These are phyloP conservation scores for Neodon shergylaensis DNA, from an alignment of 2,113 vertebrate species.

Conservation along the genomic window DNA sequence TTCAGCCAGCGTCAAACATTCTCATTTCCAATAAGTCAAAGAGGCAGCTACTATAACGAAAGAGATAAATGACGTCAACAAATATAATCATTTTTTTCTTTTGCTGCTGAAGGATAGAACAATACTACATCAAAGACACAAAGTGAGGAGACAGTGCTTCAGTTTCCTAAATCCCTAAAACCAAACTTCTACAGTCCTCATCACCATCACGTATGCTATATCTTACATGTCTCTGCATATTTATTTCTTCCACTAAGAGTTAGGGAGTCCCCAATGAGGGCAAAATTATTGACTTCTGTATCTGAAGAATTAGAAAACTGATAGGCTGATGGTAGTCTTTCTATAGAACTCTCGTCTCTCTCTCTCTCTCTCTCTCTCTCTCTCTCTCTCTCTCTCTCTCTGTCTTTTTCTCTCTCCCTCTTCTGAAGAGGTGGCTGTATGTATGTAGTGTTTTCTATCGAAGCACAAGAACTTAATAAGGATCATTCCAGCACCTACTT, in stretches of 20 bases:
- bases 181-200: background rate
- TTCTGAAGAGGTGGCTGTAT: too few species aligned
- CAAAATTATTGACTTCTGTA: background rate
- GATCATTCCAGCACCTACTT: background rate
- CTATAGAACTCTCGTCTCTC: background rate
- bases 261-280: background rate
- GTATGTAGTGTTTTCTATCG: background rate
- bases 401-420: too few species aligned
- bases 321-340: background rate
- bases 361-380: too few species aligned
- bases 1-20: background rate
- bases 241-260: background rate
- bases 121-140: background rate
- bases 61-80: background rate
- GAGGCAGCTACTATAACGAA: background rate
- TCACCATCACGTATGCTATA: background rate
- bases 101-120: background rate
- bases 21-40: background rate
- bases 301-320: background rate
- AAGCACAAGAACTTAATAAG: background rate
- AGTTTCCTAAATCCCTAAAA: background rate
- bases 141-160: background rate
- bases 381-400: too few species aligned
- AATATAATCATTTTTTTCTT: background rate
- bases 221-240: background rate